These are phyloP conservation scores for Thelaira solivaga DNA, from an alignment of 2,888 invertebrate species.

Conservation along the genomic window DNA sequence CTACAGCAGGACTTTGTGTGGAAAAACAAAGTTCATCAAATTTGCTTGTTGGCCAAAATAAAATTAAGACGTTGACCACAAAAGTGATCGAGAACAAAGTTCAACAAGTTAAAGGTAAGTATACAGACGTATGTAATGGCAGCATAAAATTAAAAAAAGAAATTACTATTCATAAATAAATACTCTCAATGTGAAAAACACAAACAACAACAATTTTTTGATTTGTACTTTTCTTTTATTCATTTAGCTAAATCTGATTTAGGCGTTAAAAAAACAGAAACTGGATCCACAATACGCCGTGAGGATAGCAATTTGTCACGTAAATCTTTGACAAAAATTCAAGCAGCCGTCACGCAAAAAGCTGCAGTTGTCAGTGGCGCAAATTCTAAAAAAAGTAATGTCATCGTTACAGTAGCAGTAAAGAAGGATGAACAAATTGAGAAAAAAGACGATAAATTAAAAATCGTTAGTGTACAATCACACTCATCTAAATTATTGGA, in stretches of 20 bases:
- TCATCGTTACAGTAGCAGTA: background rate
- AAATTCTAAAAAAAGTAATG: constrained; percentile 29
- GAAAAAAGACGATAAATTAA: constrained; percentile 44
- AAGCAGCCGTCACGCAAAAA: constrained; percentile 69
- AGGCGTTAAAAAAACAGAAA: constrained; percentile 7
- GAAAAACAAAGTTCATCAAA: constrained; percentile 60
- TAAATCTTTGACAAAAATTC: constrained; percentile 72
- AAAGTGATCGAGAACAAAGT: constrained; percentile 70
- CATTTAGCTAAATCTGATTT: constrained; percentile 20
- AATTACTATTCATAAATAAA: too few relatives aligned
- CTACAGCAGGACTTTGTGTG: constrained; percentile 41
- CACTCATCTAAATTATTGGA: constrained; percentile 68
- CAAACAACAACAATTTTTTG: too few relatives aligned
- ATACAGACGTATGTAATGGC: too few relatives aligned
- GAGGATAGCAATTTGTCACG: constrained; percentile 75
- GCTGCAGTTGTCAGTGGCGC: background rate
- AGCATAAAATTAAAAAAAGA: too few relatives aligned
- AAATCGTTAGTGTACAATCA: constrained; percentile 64
- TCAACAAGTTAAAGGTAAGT: constrained; percentile 66
- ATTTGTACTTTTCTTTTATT: background rate
- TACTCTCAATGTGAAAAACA: too few relatives aligned
- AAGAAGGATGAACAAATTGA: constrained; percentile 13
- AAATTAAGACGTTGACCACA: constrained; percentile 68
- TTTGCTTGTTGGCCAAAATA: constrained; percentile 61
- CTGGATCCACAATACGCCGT: constrained; percentile 67